Conservation (phyloP, 2,113 vertebrate species). For the Eleginops maclovinus region DNA sequence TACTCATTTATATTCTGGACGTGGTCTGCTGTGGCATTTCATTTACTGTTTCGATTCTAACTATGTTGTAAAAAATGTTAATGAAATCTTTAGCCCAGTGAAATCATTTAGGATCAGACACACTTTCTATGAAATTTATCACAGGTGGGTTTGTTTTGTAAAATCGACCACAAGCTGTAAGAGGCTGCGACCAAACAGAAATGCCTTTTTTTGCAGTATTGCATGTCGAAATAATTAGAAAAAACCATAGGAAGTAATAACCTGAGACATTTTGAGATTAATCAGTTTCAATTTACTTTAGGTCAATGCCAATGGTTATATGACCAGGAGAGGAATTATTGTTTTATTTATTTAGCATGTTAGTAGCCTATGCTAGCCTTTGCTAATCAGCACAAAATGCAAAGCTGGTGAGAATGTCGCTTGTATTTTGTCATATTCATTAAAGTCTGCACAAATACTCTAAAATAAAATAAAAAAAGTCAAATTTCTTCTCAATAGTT, state of each 20-base stretch:
- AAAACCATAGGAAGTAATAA: not conserved
- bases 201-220: not conserved
- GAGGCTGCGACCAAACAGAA: not conserved
- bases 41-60: conserved; percentile 51
- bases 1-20: conserved; percentile 40
- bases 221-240: not conserved
- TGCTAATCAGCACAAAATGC: not conserved
- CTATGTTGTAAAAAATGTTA: conserved; percentile 47
- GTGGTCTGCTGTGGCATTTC: conserved; percentile 40
- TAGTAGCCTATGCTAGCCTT: not conserved
- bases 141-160: not conserved
- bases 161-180: too few species aligned
- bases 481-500: too few species aligned
- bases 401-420: not conserved
- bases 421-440: too few species aligned
- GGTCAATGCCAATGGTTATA: too few species aligned
- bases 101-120: conserved; percentile 6
- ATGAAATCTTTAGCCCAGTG: conserved; percentile 22
- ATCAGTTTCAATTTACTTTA: not conserved
- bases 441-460: too few species aligned
- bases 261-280: not conserved
- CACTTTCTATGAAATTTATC: not conserved
- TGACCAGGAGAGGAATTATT: too few species aligned
- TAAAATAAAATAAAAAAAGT: too few species aligned
- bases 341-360: not conserved